Conservation (phyloP, 2,113 vertebrate genomes). For the Atlantisia rogersi region DNA sequence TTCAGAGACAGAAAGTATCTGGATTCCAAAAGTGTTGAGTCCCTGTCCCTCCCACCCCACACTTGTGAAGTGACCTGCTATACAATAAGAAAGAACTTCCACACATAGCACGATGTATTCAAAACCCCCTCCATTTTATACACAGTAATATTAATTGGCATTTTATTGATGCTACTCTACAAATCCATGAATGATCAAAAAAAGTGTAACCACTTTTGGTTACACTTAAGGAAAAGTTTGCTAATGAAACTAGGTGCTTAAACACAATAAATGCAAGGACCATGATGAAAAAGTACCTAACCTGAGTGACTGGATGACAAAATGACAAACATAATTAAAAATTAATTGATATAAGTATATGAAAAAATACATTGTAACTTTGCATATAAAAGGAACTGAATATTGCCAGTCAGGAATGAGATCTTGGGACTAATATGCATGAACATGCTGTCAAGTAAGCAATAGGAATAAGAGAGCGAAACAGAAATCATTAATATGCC, state of each 20-base stretch:
- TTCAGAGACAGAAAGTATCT: not conserved
- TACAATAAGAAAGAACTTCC: not conserved
- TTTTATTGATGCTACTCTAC: not conserved
- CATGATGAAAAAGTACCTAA: not conserved
- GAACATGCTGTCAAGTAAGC: not conserved
- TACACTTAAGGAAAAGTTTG: not conserved
- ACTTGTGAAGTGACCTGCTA: not conserved
- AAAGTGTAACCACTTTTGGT: not conserved
- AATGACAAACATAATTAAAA: not conserved
- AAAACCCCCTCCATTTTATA: no score
- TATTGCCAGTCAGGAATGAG: not conserved
- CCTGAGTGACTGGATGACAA: not conserved
- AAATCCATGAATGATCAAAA: not conserved
- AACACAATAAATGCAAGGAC: not conserved
- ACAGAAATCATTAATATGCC: not conserved
- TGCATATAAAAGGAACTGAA: not conserved
- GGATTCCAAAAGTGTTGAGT: not conserved
- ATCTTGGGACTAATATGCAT: not conserved
- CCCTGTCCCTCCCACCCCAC: fast-evolving
- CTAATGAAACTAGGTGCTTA: not conserved
- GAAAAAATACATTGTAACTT: not conserved
- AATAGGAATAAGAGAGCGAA: not conserved
- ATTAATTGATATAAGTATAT: not conserved
- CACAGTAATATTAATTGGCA: not conserved
- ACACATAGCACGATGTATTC: no score